Conservation (phyloP, 2,113 vertebrate genomes). For the Leuciscus idus region DNA sequence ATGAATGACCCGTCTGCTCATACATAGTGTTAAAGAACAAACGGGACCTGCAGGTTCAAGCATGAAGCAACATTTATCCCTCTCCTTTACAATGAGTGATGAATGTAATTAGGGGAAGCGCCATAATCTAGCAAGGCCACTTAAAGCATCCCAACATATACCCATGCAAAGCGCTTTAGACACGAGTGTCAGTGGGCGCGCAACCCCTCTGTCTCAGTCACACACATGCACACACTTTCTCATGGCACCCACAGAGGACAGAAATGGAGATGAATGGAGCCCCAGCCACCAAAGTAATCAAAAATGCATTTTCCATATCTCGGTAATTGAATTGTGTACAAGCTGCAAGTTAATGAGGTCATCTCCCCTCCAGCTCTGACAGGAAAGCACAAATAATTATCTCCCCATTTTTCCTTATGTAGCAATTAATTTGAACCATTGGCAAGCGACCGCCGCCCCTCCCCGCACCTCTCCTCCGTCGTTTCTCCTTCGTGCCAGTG, state of each 20-base stretch:
- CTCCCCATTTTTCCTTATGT: conserved; percentile 93
- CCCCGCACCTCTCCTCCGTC: conserved; percentile 61
- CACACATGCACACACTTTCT: conserved; percentile 45
- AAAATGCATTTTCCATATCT: conserved; percentile 95
- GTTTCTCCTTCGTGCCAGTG: conserved; percentile 40
- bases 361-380: conserved; percentile 86
- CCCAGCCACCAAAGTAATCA: conserved; percentile 88
- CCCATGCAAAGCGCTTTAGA: conserved; percentile 33
- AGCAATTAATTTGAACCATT: conserved; percentile 95
- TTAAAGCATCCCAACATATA: conserved; percentile 41
- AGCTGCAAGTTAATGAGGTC: conserved; percentile 95
- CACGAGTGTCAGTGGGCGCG: conserved; percentile 13
- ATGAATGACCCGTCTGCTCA: background rate
- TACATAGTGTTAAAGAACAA: background rate
- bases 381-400: conserved; percentile 95
- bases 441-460: conserved; percentile 74
- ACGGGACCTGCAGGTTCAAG: background rate
- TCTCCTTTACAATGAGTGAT: conserved; percentile 26
- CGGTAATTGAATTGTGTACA: conserved; percentile 97
- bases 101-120: conserved; percentile 43
- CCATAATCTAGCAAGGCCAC: conserved; percentile 31
- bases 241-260: conserved; percentile 50
- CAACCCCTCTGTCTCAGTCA: conserved; percentile 41
- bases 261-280: conserved; percentile 89
- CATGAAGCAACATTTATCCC: background rate